Evolutionary conservation across 2,113 vertebrate species (phyloP), one percentile per base, ranked within the genome.

Genomic region (Columbina picui): DNA sequence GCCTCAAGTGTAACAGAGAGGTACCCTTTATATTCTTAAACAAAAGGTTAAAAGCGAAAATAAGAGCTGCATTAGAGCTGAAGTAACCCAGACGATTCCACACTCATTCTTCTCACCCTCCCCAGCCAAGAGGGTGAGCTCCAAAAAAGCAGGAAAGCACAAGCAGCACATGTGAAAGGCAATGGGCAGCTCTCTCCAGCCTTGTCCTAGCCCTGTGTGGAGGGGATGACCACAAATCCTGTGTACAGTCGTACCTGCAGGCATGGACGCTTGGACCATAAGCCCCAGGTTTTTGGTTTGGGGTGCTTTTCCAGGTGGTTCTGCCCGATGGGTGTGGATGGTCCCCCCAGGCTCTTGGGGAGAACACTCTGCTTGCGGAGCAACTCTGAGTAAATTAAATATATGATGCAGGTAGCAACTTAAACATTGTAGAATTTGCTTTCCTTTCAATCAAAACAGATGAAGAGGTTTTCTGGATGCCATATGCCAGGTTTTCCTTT

Each of bases 1-100:
- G 45, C 79, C 87, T 61, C 47, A 59, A 88, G 69, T 3, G 3
- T 74, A 74, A 53, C 16, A 64, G 32, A 38, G 45, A 93, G 59
- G 49, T 86, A 45, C 52, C 43, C 60, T 95, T 94, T 65, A 49
- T 82, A 39, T 74, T 77, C 86, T 95, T 91, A 87, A 70, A 88
- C 47, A 57, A 38, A 79, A 89, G 56, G 41, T 93, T 34, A 13
- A 20, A 57, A 82, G 26, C 50, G 41, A 71, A 56, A 64, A 50
- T 41, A 52, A 65, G 39, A 67, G 53, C 71, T 68, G 5, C 1
- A 0, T 76, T 43, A 39, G 56, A 84, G 34, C 30, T 38, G 34
- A 27, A 39, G 47, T 70, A 60, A 79, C 53, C 52, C 57, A 38
- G 41, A 12, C 0, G 6, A 23, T 70, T 49, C 59, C n/a, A 26